Evolutionary conservation across 2,113 vertebrate genomes (phyloP), one percentile per base, ranked within the genome.

Genomic region (Passer domesticus): DNA sequence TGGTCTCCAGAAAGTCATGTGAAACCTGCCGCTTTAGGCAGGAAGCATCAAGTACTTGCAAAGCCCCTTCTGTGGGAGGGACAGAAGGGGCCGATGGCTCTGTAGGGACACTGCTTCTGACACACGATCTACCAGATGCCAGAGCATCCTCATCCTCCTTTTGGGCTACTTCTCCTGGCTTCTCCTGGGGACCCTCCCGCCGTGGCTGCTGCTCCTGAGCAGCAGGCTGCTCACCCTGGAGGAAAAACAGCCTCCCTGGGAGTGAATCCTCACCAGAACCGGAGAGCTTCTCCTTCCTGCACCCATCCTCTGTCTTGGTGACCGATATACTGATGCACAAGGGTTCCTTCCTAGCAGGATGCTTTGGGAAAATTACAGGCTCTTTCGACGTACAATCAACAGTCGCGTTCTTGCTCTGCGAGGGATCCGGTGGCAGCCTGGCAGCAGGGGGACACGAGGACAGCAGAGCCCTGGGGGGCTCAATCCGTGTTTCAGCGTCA

Each of bases 231-330:
- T 92, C 94, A 11, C 95, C 87, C 13, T 91, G 95, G 64, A 98
- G 94, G 60, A 99, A 98, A 85, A 99, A 99, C 78, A 99, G 87
- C 95, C 98, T 97, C 90, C 99, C 99, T 1, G 99, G 99, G 58
- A 98, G 96, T 0, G 98, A 98, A 75, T 99, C 99, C 66, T 96
- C 98, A 25, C 90, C 76, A 27, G 90, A 16, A 9, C 52, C 8
- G 7, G 95, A 85, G 90, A 93, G 88, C 81, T 96, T 97, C 67
- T 95, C 92, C 17, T 92, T 96, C 84, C 96, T 87, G 86, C 92
- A 90, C 8, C 94, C 95, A 3, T 94, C 59, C 80, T 96, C 96
- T 0, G 88, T 92, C 90, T 97, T 97, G 90, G 89, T 93, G 84
- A 97, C 97, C 1, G 97, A 95, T 88, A 97, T 96, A 39, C 97